phyloP scores from a whole-genome alignment of 2,888 invertebrate genomes.

The Saturnia pavonia region DNA sequence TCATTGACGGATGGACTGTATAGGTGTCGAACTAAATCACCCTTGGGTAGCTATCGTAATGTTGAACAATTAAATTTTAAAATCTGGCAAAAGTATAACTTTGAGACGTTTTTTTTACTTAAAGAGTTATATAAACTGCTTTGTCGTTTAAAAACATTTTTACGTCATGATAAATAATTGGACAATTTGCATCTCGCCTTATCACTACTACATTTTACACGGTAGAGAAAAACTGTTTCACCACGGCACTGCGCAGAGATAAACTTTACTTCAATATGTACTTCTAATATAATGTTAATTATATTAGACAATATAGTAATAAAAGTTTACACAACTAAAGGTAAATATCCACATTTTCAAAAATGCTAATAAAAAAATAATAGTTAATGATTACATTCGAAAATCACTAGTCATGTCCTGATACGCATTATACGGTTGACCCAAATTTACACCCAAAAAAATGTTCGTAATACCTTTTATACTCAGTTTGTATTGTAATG shows the following conservation, averaged over 20 bases:
- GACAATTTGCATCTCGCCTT: neutral
- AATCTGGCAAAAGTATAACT: neutral
- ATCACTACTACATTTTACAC: neutral
- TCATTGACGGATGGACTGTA: slow-evolving; percentile 48
- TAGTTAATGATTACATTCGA: slow-evolving; percentile 32
- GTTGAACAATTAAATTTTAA: slow-evolving; percentile 5
- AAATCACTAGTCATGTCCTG: slow-evolving; percentile 13
- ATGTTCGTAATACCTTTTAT: neutral
- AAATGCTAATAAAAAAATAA: slow-evolving; percentile 25
- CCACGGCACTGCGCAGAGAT: neutral
- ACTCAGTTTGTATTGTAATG: neutral
- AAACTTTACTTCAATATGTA: too few relatives aligned
- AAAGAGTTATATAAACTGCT: neutral
- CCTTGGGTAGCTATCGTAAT: neutral
- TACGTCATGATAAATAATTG: neutral
- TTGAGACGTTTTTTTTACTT: neutral
- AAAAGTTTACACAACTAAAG: neutral
- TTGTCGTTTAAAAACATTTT: neutral
- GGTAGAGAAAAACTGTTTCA: neutral
- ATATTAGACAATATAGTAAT: too few relatives aligned
- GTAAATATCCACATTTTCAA: neutral
- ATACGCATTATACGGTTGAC: slow-evolving; percentile 16
- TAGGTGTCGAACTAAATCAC: slow-evolving; percentile 22
- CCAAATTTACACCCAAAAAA: slow-evolving; percentile 10
- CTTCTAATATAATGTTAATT: too few relatives aligned